Conservation (phyloP, 1,140 invertebrate species). For the Acromyrmex heyeri region DNA sequence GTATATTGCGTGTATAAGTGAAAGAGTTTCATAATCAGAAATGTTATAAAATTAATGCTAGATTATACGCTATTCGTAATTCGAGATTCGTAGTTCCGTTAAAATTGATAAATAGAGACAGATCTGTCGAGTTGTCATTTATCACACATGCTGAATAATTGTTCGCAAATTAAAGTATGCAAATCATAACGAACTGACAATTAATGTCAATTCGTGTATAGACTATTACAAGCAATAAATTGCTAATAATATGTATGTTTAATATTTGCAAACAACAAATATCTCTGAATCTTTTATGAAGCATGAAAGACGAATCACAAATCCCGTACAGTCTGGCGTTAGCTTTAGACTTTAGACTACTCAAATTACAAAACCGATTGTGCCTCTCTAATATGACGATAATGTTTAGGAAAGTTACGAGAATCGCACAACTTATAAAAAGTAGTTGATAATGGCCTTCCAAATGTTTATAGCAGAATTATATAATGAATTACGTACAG, state of each 20-base stretch:
- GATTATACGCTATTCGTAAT: neutral
- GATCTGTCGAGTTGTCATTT: neutral
- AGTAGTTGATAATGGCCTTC: neutral
- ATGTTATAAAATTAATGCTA: slow-evolving; percentile 55
- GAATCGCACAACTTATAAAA: slow-evolving; percentile 19
- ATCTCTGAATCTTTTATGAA: neutral
- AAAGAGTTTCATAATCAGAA: slow-evolving; percentile 71
- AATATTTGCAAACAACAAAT: neutral
- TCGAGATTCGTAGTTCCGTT: neutral
- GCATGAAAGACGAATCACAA: neutral
- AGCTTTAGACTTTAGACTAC: slow-evolving; percentile 53
- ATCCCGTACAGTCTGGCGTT: neutral
- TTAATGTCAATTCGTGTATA: neutral
- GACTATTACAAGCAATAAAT: neutral
- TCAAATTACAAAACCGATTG: slow-evolving; percentile 75
- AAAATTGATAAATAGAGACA: neutral
- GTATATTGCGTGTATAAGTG: slow-evolving; percentile 66
- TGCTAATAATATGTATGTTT: neutral
- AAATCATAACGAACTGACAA: neutral
- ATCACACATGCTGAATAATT: neutral
- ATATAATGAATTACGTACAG: slow-evolving; percentile 9
- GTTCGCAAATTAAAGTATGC: neutral
- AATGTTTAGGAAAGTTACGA: slow-evolving; percentile 28
- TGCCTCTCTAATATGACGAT: slow-evolving; percentile 76
- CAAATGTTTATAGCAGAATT: slow-evolving; percentile 12